Conservation (phyloP, 2,888 invertebrate species). For the Stenchaetothrips biformis region DNA sequence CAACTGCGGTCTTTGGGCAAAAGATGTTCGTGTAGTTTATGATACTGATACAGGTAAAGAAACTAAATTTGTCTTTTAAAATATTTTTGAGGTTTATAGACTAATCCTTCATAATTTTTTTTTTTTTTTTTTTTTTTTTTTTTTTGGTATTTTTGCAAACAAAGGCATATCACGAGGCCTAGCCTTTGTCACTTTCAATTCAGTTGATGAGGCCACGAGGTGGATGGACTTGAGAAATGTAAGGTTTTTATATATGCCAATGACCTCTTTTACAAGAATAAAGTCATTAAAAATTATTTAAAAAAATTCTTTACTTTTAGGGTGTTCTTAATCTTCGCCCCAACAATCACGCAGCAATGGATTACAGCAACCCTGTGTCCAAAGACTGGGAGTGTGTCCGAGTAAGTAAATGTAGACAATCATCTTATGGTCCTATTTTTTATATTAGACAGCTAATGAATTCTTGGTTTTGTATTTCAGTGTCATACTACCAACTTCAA, state of each 20-base stretch:
- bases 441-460: too few species aligned
- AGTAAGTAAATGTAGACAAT: background rate
- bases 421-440: too few species aligned
- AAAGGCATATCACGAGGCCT: background rate
- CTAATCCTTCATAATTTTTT: background rate
- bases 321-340: background rate
- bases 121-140: background rate
- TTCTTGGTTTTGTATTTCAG: background rate
- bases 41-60: background rate
- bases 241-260: background rate
- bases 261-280: background rate
- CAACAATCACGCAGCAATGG: slow-evolving; percentile 5
- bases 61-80: too few species aligned
- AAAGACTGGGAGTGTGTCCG: background rate
- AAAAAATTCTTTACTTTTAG: background rate
- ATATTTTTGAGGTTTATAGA: background rate
- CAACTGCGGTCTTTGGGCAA: background rate
- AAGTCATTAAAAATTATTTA: background rate
- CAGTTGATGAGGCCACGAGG: background rate
- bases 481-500: background rate
- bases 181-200: background rate
- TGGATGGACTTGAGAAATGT: background rate
- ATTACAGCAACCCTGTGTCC: background rate
- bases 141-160: background rate
- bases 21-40: background rate